Base-by-base conservation (phyloP, 2,797 vertebrate genomes). In the Poeciliopsis paucimaculata region DNA sequence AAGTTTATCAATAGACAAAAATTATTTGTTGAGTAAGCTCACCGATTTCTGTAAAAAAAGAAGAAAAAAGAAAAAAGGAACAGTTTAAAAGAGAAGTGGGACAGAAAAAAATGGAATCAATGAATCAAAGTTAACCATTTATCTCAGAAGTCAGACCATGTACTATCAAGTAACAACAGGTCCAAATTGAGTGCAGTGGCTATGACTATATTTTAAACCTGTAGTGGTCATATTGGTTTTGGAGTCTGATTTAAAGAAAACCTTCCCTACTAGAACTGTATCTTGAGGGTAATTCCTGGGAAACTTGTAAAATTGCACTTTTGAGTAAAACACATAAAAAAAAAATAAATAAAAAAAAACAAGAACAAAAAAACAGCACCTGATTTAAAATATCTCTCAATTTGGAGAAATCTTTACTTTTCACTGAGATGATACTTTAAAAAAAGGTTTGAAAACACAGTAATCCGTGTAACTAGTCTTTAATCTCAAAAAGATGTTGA, bases 401-500 rank as follows among this genome's bases (percentile, higher is more conserved):
- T 62, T 34, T 39, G 1, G 16, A 64, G 31, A 36, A 36, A 34
- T 2, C 5, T 31, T 8, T 8, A 39, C 9, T 66, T 23, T 66
- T 53, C 51, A 53, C 23, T 53, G 23, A 53, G 23, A 53, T 53
- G 2, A 26, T 53, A 53, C 20, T 53, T 20, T 1, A 10, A 53
- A 51, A 2, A 5, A 53, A 26, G 1, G 1, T 13, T 31, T 49
- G 31, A 49, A 9, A 5, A 34, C 46, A 41, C 34, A 16, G 20
- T 75, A 28, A 9, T 77, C 75, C 81, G 16, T 77, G 2, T 16
- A 9, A 26, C 6, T 13, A 1, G 41, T 5, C 13, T 43, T 66
- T 1, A 62, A 8, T 71, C 7, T 68, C 1, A 68, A 34, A 18
- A n/a, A 81, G 62, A 60, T 85, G 85, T 31, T 36, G n/a, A 5